Base-by-base conservation (phyloP, 2,797 vertebrate genomes). In the Cynopterus sphinx region DNA sequence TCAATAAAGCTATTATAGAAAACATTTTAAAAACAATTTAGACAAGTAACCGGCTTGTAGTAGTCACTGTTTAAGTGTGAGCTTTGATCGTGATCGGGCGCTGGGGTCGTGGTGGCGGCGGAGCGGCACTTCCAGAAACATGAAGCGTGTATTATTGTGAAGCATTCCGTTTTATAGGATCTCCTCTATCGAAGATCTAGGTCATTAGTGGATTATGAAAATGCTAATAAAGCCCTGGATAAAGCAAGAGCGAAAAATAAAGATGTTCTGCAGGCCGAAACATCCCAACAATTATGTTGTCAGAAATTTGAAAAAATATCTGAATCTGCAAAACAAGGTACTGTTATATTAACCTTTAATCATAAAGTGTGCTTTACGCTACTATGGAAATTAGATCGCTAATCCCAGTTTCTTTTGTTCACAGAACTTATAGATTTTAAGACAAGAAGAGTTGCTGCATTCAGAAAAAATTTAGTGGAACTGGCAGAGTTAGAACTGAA, bases 221-320 rank as follows among this genome's bases (percentile, higher is more conserved):
- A 99, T 74, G 99, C 99, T 79, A 99, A 99, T 98, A 99, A 99
- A 98, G 99, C 99, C 91, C 97, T 99, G 98, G 99, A 99, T 97
- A 99, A 99, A 99, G 99, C 99, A 96, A 99, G 99, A 97, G 99
- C 99, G 8, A 99, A 99, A 97, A 99, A 99, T 98, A 99, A 99
- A 98, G 99, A 99, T 84, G 99, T 99, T 71, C 98, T 99, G n/a
- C 99, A 99, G 98, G 99, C 99, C 6, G 99, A 99, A 98, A 99
- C 99, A 77, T 99, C 99, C 98, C 99, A 99, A 97, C 99, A 99
- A 96, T 98, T 99, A 97, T 99, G 99, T 98, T 99, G 99, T 99
- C 99, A 99, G 98, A 99, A 99, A 98, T 99, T 99, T 98, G 99
- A 99, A 98, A 99, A 99, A 98, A 99, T 99, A 98, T 99, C 99